Conservation (phyloP, 1,140 invertebrate genomes). For the Archegozetes longisetosus region DNA sequence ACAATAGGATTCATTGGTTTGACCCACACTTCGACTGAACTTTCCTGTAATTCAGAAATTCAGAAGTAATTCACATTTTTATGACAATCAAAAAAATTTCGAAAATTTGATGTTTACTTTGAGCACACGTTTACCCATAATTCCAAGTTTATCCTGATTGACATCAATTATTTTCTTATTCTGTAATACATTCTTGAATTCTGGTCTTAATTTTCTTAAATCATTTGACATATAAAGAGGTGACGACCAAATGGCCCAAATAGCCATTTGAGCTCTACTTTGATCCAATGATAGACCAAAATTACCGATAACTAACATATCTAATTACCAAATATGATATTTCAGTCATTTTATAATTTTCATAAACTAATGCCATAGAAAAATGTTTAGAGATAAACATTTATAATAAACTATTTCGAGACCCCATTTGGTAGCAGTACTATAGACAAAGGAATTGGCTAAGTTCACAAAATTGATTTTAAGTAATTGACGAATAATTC, state of each 20-base stretch:
- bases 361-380: too few species aligned
- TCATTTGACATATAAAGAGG: constrained; percentile 34
- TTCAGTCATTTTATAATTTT: too few species aligned
- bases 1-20: constrained; percentile 1
- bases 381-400: neutral
- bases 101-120: constrained; percentile 30
- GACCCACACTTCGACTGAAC: neutral
- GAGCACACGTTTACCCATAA: constrained; percentile 34
- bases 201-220: constrained; percentile 25
- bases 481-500: too few species aligned
- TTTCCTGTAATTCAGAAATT: neutral
- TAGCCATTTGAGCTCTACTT: constrained; percentile 30
- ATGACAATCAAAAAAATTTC: neutral
- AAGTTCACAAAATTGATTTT: too few species aligned
- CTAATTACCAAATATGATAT: too few species aligned
- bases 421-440: constrained; percentile 7
- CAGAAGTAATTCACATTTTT: neutral
- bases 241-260: too few species aligned
- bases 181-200: constrained; percentile 27
- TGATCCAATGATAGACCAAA: constrained; percentile 29
- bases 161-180: constrained; percentile 27
- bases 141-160: too few species aligned
- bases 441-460: too few species aligned
- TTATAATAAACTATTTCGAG: neutral
- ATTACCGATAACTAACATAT: constrained; percentile 32